A percentile compares a stretch with the other conserved stretches of the same genome.
phyloP scores from a whole-genome alignment of 2,113 vertebrate genomes.

The Origma solitaria region DNA sequence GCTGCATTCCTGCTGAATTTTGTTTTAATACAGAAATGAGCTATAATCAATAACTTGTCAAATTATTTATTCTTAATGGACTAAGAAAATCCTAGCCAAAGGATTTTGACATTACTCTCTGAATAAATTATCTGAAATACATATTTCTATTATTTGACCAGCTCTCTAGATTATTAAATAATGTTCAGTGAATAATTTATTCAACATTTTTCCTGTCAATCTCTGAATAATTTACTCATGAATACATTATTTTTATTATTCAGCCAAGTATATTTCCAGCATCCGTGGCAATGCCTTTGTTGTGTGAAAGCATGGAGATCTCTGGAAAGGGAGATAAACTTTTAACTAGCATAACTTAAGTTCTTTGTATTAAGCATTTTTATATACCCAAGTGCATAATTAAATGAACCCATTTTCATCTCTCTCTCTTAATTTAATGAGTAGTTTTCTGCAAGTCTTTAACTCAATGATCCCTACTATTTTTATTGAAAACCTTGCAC shows the following conservation, averaged over 20 bases:
- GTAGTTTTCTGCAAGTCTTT: neutral
- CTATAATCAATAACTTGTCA: conserved; percentile 50
- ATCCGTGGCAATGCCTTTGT: conserved; percentile 1
- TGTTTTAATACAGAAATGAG: conserved; percentile 27
- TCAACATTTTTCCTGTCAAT: conserved; percentile 53
- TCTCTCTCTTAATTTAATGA: neutral
- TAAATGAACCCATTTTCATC: neutral
- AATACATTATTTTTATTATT: conserved; percentile 55
- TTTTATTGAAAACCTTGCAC: neutral
- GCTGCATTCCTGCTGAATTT: conserved; percentile 8
- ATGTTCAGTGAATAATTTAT: conserved; percentile 58
- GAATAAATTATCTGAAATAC: conserved; percentile 45
- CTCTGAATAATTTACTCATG: conserved; percentile 48
- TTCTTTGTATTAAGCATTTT: conserved; percentile 9
- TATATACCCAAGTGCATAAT: conserved; percentile 5
- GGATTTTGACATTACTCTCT: conserved; percentile 2
- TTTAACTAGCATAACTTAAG: neutral
- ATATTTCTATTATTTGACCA: conserved; percentile 57
- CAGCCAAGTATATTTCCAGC: neutral
- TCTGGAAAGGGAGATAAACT: conserved; percentile 32
- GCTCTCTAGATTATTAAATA: conserved; percentile 47
- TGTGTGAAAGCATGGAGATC: neutral
- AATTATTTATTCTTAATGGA: conserved; percentile 37
- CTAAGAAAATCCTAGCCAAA: neutral
- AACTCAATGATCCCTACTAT: neutral